phyloP scores from a whole-genome alignment of 2,888 invertebrate genomes.

The Campoletis raptor region DNA sequence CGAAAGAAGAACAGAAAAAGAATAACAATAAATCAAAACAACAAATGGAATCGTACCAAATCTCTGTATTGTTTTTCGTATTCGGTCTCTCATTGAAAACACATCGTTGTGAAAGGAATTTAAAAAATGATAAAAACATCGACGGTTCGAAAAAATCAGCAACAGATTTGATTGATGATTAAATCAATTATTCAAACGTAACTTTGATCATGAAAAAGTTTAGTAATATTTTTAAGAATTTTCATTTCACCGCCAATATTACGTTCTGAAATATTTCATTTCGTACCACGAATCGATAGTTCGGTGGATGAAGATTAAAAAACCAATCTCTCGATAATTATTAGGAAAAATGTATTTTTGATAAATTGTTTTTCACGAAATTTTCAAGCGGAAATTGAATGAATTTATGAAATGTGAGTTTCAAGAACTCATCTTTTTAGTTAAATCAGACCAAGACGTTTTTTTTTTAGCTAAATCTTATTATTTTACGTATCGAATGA shows the following conservation, averaged over 20 bases:
- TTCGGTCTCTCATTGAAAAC: not conserved
- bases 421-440: no score
- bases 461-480: not conserved
- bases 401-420: not conserved
- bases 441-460: no score
- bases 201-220: not conserved
- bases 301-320: no score
- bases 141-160: not conserved
- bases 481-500: not conserved
- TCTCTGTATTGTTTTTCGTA: not conserved
- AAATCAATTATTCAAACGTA: no score
- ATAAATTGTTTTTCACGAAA: no score
- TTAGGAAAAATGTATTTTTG: no score
- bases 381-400: not conserved
- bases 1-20: conserved; percentile 21
- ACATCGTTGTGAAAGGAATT: conserved; percentile 15
- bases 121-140: not conserved
- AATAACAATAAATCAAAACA: conserved; percentile 7
- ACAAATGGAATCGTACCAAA: conserved; percentile 5
- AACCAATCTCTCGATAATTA: no score
- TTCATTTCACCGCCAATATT: not conserved
- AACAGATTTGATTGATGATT: not conserved
- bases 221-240: not conserved
- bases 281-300: not conserved
- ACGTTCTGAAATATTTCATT: no score